Evolutionary conservation across 2,113 vertebrate genomes (phyloP).

Genomic region (Lichenostomus cassidix): DNA sequence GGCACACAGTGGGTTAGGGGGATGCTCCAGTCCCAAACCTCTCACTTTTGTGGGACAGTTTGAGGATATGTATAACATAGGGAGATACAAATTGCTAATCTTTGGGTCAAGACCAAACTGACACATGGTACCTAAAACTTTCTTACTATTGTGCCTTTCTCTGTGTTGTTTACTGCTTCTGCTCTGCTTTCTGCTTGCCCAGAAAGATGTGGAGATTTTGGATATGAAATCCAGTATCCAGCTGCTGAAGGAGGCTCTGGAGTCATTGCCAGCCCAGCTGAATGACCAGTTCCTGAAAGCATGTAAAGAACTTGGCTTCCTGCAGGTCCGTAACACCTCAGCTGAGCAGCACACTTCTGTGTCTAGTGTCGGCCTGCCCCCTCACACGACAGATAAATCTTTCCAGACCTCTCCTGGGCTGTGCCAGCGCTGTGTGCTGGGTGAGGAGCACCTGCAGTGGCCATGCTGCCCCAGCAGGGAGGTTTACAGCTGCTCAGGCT

Average conservation of each 20-base stretch:
- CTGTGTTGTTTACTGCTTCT: not conserved
- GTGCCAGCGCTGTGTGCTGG: not conserved
- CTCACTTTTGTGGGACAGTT: not conserved
- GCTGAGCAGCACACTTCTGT: constrained; percentile 44
- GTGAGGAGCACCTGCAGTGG: not conserved
- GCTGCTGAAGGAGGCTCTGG: constrained; percentile 59
- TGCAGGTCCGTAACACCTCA: constrained; percentile 39
- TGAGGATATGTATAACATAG: not conserved
- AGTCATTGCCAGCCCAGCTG: constrained; percentile 68
- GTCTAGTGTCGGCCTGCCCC: not conserved
- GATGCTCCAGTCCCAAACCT: not conserved
- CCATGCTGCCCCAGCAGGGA: not conserved
- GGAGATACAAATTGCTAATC: not conserved
- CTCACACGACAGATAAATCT: constrained; percentile 33
- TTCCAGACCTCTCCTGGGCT: constrained; percentile 73
- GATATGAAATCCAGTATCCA: constrained; percentile 71
- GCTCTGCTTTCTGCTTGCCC: not conserved
- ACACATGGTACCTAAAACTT: not conserved
- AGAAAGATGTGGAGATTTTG: constrained; percentile 72
- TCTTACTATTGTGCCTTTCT: not conserved
- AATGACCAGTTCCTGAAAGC: constrained; percentile 60
- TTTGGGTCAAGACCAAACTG: not conserved
- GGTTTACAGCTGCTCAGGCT: not conserved
- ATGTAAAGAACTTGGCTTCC: constrained; percentile 54
- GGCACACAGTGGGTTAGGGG: not conserved